Evolutionary conservation across 2,797 vertebrate genomes (phyloP).

Genomic region (Lithobates sylvaticus): DNA sequence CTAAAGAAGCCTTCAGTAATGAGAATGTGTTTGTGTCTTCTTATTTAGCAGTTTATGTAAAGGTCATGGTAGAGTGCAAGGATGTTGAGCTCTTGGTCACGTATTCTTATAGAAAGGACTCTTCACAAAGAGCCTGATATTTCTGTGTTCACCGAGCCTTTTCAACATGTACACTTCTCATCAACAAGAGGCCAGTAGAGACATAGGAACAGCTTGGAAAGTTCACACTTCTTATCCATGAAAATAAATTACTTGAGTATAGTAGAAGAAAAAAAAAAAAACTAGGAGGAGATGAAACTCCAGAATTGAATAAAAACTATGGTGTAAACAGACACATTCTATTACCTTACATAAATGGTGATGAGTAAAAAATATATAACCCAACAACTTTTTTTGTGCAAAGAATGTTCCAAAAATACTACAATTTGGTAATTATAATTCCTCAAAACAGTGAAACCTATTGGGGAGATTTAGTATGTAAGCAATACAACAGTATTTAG

Average conservation of each 20-base stretch:
- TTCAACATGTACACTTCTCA: neutral
- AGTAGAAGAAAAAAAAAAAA: constrained; percentile 15
- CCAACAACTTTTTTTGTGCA: no score
- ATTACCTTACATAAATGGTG: no score
- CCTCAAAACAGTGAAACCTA: no score
- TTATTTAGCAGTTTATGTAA: constrained; percentile 29
- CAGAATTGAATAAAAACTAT: neutral
- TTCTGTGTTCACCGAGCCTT: constrained; percentile 17
- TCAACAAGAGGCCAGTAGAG: constrained; percentile 36
- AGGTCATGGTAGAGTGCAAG: constrained; percentile 36
- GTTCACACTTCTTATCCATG: neutral
- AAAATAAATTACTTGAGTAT: neutral
- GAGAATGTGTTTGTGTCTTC: constrained; percentile 23
- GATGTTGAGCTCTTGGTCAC: constrained; percentile 26
- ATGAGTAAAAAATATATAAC: no score
- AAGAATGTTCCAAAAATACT: no score
- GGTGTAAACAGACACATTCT: no score
- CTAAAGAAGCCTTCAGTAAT: constrained; percentile 25
- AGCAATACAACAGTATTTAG: no score
- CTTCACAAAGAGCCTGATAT: constrained; percentile 17
- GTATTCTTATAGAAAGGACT: constrained; percentile 13
- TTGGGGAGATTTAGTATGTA: no score
- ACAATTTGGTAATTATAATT: no score
- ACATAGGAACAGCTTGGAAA: constrained; percentile 7
- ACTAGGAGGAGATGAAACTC: neutral